Conservation (phyloP, 2,113 vertebrate genomes). For the Clarias gariepinus region DNA sequence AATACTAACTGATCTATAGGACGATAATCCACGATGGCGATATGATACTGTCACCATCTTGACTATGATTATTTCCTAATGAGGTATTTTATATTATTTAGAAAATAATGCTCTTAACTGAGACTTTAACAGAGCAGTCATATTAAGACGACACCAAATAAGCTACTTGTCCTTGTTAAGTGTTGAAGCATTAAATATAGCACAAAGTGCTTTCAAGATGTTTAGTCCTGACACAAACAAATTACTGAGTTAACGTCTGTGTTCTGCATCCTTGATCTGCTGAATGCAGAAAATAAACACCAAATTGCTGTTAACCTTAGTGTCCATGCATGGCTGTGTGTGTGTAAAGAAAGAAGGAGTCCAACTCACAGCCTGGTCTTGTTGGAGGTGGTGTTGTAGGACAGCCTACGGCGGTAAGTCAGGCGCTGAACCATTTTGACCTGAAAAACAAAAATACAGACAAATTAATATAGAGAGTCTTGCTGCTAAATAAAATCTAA, state of each 20-base stretch:
- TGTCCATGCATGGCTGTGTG: no score
- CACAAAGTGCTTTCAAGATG: background rate
- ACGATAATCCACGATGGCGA: background rate
- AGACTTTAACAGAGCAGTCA: background rate
- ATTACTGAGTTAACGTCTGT: background rate
- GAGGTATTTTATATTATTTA: background rate
- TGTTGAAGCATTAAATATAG: background rate
- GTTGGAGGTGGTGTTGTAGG: constrained; percentile 99
- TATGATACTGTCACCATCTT: background rate
- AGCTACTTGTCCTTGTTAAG: background rate
- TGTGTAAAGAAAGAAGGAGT: background rate
- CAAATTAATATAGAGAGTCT: background rate
- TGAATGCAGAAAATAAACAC: background rate
- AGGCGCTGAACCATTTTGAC: constrained; percentile 92
- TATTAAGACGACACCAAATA: background rate
- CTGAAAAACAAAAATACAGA: constrained; percentile 29
- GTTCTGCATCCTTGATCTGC: background rate
- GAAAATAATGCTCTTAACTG: background rate
- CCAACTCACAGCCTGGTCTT: constrained; percentile 93
- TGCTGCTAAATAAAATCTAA: background rate
- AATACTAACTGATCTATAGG: no score
- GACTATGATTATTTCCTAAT: background rate
- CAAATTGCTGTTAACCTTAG: background rate
- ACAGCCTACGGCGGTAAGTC: constrained; percentile 97
- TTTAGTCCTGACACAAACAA: background rate